Conservation (phyloP, 30 jellyfish, hydroid and myxozoan species). For the Hydra vulgaris region DNA sequence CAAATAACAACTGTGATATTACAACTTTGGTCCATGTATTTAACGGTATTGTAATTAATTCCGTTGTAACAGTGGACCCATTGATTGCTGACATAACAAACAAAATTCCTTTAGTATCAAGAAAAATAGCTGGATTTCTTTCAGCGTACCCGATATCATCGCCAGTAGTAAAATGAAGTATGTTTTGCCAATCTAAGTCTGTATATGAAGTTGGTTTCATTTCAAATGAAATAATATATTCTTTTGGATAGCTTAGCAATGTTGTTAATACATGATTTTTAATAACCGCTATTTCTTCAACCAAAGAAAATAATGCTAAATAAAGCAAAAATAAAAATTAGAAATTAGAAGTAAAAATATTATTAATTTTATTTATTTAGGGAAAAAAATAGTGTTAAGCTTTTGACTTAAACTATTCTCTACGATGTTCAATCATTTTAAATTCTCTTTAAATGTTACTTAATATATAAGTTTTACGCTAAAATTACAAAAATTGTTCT, state of each 20-base stretch:
- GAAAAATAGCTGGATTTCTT: background rate
- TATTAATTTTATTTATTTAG: too few species aligned
- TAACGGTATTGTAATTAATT: background rate
- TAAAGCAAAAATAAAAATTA: too few species aligned
- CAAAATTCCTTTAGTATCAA: background rate
- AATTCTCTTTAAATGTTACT: too few species aligned
- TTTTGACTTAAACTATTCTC: too few species aligned
- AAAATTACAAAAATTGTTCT: too few species aligned
- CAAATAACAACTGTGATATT: background rate
- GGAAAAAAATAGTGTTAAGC: too few species aligned
- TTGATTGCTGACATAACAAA: background rate
- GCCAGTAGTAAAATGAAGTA: background rate
- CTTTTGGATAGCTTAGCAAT: background rate
- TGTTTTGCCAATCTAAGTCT: background rate
- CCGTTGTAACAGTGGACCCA: background rate
- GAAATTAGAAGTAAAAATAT: too few species aligned
- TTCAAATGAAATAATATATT: background rate
- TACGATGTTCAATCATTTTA: too few species aligned
- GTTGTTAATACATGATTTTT: background rate
- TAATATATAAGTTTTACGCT: too few species aligned
- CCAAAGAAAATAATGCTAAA: background rate
- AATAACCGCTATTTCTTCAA: background rate
- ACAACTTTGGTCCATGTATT: background rate
- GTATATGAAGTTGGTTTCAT: background rate
- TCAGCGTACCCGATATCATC: background rate